Conservation (phyloP, 2,113 vertebrate genomes). For the Scophthalmus maximus region DNA sequence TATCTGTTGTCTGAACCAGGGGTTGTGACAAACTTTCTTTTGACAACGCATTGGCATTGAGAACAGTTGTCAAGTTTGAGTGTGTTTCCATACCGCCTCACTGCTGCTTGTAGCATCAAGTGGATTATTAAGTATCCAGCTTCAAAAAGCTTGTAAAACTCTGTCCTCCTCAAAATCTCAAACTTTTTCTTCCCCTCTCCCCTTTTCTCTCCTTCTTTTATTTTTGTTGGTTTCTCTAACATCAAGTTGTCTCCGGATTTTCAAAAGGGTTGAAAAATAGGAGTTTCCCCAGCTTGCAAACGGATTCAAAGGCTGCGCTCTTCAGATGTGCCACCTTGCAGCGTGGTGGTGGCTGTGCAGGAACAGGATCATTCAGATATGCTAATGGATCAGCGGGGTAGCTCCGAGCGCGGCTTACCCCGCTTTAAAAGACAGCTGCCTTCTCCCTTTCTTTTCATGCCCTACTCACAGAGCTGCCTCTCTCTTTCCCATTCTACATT, state of each 20-base stretch:
- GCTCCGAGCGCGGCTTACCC: constrained; percentile 83
- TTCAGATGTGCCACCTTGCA: constrained; percentile 88
- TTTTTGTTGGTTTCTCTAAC: constrained; percentile 82
- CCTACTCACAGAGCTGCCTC: constrained; percentile 71
- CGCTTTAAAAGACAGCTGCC: constrained; percentile 85
- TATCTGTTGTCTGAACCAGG: constrained; percentile 32
- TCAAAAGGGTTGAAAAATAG: constrained; percentile 82
- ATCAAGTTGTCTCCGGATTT: constrained; percentile 83
- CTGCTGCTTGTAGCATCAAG: constrained; percentile 78
- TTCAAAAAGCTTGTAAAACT: constrained; percentile 82
- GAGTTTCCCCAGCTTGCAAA: constrained; percentile 80
- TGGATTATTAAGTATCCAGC: constrained; percentile 84
- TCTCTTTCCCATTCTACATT: constrained; percentile 72
- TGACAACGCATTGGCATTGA: constrained; percentile 44
- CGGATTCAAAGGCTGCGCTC: constrained; percentile 82
- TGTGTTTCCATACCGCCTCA: constrained; percentile 64
- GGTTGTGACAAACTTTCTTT: constrained; percentile 69
- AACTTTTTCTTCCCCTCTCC: constrained; percentile 78
- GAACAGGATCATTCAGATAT: constrained; percentile 87
- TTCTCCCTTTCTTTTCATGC: constrained; percentile 82
- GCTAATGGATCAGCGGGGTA: constrained; percentile 86
- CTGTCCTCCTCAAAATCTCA: constrained; percentile 76
- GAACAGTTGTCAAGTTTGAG: constrained; percentile 66
- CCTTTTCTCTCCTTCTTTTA: constrained; percentile 70
- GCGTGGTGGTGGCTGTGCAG: constrained; percentile 80